Evolutionary conservation across 2,888 invertebrate species (phyloP).

Genomic region (Pycnomerus fuliginosus): DNA sequence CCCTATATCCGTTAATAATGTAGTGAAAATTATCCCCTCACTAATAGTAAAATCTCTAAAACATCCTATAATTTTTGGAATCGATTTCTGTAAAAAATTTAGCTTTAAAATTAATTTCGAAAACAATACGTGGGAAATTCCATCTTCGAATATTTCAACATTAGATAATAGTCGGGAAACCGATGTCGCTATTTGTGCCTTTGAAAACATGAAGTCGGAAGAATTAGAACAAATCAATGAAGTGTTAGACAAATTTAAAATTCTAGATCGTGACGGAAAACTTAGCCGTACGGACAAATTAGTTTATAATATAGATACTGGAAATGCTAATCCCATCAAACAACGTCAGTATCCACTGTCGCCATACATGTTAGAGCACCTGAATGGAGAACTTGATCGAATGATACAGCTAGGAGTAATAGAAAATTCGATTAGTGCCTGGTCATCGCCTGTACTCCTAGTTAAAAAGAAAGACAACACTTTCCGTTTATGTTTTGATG

Average conservation of each 20-base stretch:
- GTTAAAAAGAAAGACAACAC: conserved; percentile 2
- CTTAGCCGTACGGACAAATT: not conserved
- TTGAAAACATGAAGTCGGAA: no score
- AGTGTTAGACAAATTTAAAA: not conserved
- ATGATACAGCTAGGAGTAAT: conserved; percentile 2
- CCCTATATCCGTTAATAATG: no score
- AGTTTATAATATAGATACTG: not conserved
- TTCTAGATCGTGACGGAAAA: not conserved
- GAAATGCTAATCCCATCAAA: conserved; percentile 1
- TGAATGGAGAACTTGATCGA: not conserved
- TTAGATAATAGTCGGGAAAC: no score
- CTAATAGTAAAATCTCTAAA: no score
- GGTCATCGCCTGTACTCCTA: conserved; percentile 8
- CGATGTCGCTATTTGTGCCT: no score
- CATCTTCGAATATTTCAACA: no score
- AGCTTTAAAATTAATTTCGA: no score
- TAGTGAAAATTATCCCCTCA: no score
- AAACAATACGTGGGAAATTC: no score
- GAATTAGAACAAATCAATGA: no score
- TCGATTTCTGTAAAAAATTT: no score
- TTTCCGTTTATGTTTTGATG: conserved; percentile 1
- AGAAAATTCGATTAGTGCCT: conserved; percentile 3
- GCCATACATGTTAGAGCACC: not conserved
- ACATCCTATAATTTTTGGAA: no score
- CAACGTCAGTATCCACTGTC: not conserved